A percentile compares a stretch with the other conserved stretches of the same genome.
These are phyloP conservation scores for Melanotaenia duboulayi DNA, from an alignment of 2,113 vertebrate species.

Conservation along the genomic window DNA sequence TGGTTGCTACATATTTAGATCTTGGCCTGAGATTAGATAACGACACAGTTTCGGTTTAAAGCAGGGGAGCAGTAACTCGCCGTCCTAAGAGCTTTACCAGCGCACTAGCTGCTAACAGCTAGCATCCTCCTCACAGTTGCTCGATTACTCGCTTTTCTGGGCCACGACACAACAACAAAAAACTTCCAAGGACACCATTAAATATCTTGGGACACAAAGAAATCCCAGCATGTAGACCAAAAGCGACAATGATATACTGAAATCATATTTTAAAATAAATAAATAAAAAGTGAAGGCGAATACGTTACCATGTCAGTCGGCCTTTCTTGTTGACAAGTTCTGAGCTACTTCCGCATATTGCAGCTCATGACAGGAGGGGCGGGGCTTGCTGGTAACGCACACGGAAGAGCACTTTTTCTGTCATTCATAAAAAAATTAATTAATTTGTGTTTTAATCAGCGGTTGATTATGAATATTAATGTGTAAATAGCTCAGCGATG, in stretches of 20 bases:
- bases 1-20: neutral
- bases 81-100: slow-evolving; percentile 26
- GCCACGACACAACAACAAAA: slow-evolving; percentile 28
- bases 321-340: slow-evolving; percentile 80
- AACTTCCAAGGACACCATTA: rapidly evolving
- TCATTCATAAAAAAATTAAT: slow-evolving; percentile 40
- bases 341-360: slow-evolving; percentile 77
- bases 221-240: neutral
- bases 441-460: too few relatives aligned
- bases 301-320: slow-evolving; percentile 67
- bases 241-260: rapidly evolving
- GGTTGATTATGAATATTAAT: too few relatives aligned
- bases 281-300: neutral
- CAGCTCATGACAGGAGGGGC: slow-evolving; percentile 37
- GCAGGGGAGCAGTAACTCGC: slow-evolving; percentile 11
- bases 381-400: slow-evolving; percentile 20
- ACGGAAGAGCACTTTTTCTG: neutral
- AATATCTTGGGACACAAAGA: rapidly evolving
- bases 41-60: slow-evolving; percentile 39
- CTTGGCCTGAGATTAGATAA: neutral
- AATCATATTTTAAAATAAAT: neutral
- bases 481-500: neutral
- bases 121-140: slow-evolving; percentile 33
- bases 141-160: slow-evolving; percentile 3
- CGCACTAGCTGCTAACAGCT: slow-evolving; percentile 69